Conservation (phyloP, 2,113 vertebrate species). For the Craseonycteris thonglongyai region DNA sequence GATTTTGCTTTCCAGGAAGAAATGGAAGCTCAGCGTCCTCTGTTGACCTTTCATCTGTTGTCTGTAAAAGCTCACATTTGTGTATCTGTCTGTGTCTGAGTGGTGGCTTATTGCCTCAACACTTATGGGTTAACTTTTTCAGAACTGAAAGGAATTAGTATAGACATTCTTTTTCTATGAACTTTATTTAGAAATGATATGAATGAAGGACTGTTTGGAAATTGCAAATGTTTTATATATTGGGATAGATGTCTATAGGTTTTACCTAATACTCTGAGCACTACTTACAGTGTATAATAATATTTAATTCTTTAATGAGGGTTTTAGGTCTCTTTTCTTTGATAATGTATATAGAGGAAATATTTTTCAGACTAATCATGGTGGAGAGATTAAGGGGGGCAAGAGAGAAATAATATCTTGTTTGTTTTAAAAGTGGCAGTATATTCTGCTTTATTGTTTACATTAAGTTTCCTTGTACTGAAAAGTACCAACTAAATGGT, state of each 20-base stretch:
- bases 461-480: constrained; percentile 52
- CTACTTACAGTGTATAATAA: background rate
- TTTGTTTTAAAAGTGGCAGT: constrained; percentile 51
- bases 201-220: background rate
- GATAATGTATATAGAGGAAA: constrained; percentile 40
- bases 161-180: background rate
- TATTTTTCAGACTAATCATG: constrained; percentile 22
- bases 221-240: background rate
- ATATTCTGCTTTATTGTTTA: constrained; percentile 20
- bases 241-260: background rate
- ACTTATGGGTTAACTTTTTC: constrained; percentile 17
- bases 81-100: background rate
- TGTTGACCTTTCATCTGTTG: constrained; percentile 21
- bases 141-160: background rate
- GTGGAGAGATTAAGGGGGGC: background rate
- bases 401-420: background rate
- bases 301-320: background rate
- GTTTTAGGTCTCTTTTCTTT: constrained; percentile 5
- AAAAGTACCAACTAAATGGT: constrained; percentile 18
- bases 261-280: background rate
- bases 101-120: background rate
- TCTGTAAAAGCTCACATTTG: background rate
- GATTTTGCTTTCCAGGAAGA: constrained; percentile 26
- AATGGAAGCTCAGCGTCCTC: background rate
- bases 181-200: background rate